Conservation (phyloP, 1,140 invertebrate genomes). For the Cyclina sinensis region DNA sequence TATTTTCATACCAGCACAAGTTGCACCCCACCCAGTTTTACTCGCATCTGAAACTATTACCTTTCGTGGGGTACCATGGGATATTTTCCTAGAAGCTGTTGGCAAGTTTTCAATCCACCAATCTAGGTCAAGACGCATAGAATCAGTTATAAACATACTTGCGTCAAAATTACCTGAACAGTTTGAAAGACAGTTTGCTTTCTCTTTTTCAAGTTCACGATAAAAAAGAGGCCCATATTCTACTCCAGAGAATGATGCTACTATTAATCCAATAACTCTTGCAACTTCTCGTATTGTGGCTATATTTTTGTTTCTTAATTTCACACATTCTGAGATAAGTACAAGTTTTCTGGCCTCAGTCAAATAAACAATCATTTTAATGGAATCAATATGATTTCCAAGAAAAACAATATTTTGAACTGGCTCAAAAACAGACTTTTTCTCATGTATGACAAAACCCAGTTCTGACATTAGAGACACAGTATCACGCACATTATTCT, state of each 20-base stretch:
- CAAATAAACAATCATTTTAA: conserved; percentile 61
- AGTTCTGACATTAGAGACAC: conserved; percentile 31
- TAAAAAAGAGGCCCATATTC: conserved; percentile 55
- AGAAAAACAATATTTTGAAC: conserved; percentile 41
- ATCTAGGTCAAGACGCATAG: conserved; percentile 30
- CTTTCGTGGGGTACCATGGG: neutral
- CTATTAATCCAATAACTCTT: conserved; percentile 37
- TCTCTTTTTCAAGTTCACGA: no score
- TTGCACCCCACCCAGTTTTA: conserved; percentile 45
- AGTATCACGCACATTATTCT: conserved; percentile 65
- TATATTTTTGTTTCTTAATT: neutral
- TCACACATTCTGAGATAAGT: conserved; percentile 9
- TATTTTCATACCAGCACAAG: conserved; percentile 26
- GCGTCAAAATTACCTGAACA: conserved; percentile 48
- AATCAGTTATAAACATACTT: neutral
- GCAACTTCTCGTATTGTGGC: conserved; percentile 47
- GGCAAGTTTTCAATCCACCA: conserved; percentile 60
- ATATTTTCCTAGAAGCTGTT: neutral
- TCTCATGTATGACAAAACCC: conserved; percentile 66
- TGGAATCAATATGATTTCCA: conserved; percentile 60
- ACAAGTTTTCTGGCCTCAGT: neutral
- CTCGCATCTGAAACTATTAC: conserved; percentile 51
- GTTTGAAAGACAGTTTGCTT: neutral
- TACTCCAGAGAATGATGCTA: conserved; percentile 58
- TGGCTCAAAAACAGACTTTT: conserved; percentile 61